A percentile compares a stretch with the other conserved stretches of the same genome.
These are phyloP conservation scores for Thunnus thynnus DNA, from an alignment of 2,113 vertebrate species.

Conservation along the genomic window DNA sequence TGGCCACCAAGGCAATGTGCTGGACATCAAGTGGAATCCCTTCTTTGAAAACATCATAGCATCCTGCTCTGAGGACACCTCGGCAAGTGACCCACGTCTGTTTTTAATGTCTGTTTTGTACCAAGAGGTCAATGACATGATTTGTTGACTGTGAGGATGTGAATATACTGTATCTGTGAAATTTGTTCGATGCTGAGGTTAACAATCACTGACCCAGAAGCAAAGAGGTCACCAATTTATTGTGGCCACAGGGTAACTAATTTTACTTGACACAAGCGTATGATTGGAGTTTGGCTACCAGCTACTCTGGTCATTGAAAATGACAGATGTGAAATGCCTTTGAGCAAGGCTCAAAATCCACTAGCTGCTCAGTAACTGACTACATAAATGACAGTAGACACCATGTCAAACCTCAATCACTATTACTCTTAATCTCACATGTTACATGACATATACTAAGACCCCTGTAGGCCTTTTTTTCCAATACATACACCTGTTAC, in stretches of 20 bases:
- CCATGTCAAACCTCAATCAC: neutral
- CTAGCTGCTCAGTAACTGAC: constrained; percentile 5
- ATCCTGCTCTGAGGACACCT: constrained; percentile 96
- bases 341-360: constrained; percentile 13
- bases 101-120: neutral
- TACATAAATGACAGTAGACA: neutral
- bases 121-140: neutral
- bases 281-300: constrained; percentile 25
- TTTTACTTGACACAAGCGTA: neutral
- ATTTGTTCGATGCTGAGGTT: neutral
- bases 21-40: constrained; percentile 99
- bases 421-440: constrained; percentile 24
- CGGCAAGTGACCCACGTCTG: constrained; percentile 84
- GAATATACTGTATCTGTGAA: neutral
- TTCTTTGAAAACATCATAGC: constrained; percentile 98
- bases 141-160: constrained; percentile 12
- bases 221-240: neutral
- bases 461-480: neutral
- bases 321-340: constrained; percentile 9
- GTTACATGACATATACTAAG: neutral
- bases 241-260: constrained; percentile 4
- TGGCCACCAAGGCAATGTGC: constrained; percentile 95
- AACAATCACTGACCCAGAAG: neutral
- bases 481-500: constrained; percentile 23
- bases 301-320: constrained; percentile 20